Evolutionary conservation across 2,888 invertebrate genomes (phyloP).

Genomic region (Eilema depressum): DNA sequence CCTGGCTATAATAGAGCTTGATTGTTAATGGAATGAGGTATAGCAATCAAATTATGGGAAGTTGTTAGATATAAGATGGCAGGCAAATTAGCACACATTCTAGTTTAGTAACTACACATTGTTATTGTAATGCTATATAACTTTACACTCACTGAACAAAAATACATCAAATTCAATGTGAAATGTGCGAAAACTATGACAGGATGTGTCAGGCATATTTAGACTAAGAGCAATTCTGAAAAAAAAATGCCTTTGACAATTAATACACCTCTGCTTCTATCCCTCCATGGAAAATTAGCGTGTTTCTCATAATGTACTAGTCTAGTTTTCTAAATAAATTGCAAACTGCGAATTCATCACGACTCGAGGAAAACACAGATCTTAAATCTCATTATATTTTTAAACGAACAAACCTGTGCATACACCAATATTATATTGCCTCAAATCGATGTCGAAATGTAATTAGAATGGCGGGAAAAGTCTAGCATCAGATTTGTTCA

Average conservation of each 20-base stretch:
- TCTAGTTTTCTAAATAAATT: background rate
- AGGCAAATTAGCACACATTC: too few relatives aligned
- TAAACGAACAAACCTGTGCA: background rate
- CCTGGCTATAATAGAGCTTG: background rate
- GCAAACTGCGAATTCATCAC: background rate
- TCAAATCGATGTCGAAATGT: slow-evolving; percentile 48
- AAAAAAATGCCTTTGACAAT: too few relatives aligned
- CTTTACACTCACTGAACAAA: too few relatives aligned
- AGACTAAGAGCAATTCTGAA: background rate
- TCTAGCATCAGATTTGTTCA: slow-evolving; percentile 34
- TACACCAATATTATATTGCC: slow-evolving; percentile 21
- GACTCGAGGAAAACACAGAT: background rate
- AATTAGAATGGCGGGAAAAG: slow-evolving; percentile 55
- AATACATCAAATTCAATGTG: background rate
- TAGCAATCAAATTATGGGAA: background rate
- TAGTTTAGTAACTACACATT: too few relatives aligned
- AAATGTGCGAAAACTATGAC: background rate
- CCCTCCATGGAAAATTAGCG: background rate
- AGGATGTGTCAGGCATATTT: background rate
- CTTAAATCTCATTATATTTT: background rate
- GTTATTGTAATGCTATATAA: too few relatives aligned
- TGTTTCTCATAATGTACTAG: background rate
- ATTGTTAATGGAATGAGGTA: background rate
- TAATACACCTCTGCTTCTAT: background rate
- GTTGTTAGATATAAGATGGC: too few relatives aligned